These are phyloP conservation scores for Ichneumon xanthorius DNA, from an alignment of 2,888 invertebrate species.

Conservation along the genomic window DNA sequence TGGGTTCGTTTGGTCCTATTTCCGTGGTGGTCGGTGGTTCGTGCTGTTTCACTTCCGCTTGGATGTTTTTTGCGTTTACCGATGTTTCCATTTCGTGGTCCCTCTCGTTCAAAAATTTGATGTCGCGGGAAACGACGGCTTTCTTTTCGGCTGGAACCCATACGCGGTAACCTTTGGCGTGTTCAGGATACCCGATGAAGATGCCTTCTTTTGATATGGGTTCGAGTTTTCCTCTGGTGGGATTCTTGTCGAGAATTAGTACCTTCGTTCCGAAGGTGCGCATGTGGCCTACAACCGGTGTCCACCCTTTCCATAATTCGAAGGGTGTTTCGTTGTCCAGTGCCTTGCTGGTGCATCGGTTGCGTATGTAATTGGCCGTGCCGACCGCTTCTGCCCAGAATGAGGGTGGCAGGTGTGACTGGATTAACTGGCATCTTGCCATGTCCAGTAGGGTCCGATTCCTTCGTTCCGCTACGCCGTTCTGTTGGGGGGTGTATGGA, in stretches of 20 bases:
- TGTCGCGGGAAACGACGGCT: constrained; percentile 2
- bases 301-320: constrained; percentile 21
- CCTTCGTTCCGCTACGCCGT: constrained; percentile 77
- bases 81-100: neutral
- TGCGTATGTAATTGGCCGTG: constrained; percentile 25
- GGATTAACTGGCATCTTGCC: neutral
- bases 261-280: constrained; percentile 26
- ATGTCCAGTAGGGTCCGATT: constrained; percentile 77
- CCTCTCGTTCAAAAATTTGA: neutral
- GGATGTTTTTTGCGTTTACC: neutral
- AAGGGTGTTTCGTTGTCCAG: constrained; percentile 21
- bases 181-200: constrained; percentile 42
- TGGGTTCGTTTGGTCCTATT: neutral
- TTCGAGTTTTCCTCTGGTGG: constrained; percentile 45
- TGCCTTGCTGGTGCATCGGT: constrained; percentile 17
- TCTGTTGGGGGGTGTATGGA: constrained; percentile 75
- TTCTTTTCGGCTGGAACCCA: constrained; percentile 4
- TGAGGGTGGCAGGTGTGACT: neutral
- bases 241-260: constrained; percentile 28
- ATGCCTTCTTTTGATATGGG: constrained; percentile 35
- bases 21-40: neutral
- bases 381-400: constrained; percentile 31
- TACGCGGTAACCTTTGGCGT: constrained; percentile 22
- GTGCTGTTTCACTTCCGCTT: neutral
- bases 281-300: constrained; percentile 15